Evolutionary conservation across 2,797 vertebrate species (phyloP).

Genomic region (Myotis pilosus): DNA sequence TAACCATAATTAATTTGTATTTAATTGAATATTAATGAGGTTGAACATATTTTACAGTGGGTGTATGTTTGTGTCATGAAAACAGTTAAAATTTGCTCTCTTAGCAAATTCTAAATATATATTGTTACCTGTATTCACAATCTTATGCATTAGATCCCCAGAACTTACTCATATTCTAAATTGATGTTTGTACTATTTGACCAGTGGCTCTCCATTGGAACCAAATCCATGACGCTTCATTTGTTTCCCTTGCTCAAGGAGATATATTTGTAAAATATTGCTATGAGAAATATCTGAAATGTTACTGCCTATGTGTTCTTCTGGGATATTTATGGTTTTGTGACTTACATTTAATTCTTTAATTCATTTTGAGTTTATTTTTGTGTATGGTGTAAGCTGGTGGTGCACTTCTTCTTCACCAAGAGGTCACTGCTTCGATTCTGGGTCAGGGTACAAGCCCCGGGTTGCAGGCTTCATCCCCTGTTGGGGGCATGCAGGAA

Average conservation of each 20-base stretch:
- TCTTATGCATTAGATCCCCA: not conserved
- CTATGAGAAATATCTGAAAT: no score
- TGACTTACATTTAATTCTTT: no score
- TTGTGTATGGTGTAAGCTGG: no score
- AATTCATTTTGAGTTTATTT: no score
- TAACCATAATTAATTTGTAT: not conserved
- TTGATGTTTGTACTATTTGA: not conserved
- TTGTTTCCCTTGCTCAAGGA: no score
- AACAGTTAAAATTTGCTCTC: not conserved
- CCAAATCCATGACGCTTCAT: no score
- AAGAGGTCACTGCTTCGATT: not conserved
- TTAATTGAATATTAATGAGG: not conserved
- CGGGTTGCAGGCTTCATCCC: not conserved
- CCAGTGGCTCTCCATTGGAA: not conserved
- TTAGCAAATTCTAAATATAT: not conserved
- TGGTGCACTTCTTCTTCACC: no score
- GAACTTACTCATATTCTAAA: not conserved
- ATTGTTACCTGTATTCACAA: not conserved
- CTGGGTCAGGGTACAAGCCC: not conserved
- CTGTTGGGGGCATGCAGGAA: not conserved
- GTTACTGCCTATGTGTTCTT: no score
- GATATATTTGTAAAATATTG: no score
- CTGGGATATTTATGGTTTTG: no score
- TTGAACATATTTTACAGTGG: not conserved
- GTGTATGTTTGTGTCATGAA: not conserved